Evolutionary conservation across 2,888 invertebrate species (phyloP), one percentile per base, ranked within the genome.

Genomic region (Atethmia centrago): DNA sequence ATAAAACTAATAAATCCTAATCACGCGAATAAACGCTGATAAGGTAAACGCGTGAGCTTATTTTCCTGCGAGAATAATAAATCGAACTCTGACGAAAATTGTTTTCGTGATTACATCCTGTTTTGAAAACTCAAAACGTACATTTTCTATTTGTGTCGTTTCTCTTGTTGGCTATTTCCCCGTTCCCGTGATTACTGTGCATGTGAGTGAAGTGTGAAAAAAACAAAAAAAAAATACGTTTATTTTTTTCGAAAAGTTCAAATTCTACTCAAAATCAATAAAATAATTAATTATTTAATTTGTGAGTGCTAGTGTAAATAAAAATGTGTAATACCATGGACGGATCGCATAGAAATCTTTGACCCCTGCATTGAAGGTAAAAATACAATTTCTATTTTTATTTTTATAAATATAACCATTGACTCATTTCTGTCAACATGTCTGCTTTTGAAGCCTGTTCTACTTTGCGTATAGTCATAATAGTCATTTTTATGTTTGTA

Each of bases 311-410:
- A 69, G 82, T 85, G 89, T 79, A 76, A 61, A n/a, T 10, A 59
- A 72, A 66, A 68, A 77, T 87, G 79, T 74, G 66, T 71, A 67
- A 81, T 74, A 85, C 65, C 53, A 92, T 93, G 93, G 91, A 93
- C 93, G 93, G 90, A 93, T 93, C 89, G 83, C 80, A 72, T 56
- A 71, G 45, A 70, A 63, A 82, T 74, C 71, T 79, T 79, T 81
- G 83, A 89, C 90, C 91, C 92, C 93, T 86, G 84, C 93, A 81
- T 87, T 88, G 92, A 90, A 93, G 93, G 93, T 93, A 89, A 79
- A 90, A 89, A 86, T 89, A 91, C 76, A 84, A 88, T 88, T 89
- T 83, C 81, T 86, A 85, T 85, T 81, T 82, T 76, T 66, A 72
- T 55, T 61, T 64, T 42, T 0, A n/a, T 19, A 49, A 42, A 25